phyloP scores from a whole-genome alignment of 2,113 vertebrate species.

The Podarcis cretensis region DNA sequence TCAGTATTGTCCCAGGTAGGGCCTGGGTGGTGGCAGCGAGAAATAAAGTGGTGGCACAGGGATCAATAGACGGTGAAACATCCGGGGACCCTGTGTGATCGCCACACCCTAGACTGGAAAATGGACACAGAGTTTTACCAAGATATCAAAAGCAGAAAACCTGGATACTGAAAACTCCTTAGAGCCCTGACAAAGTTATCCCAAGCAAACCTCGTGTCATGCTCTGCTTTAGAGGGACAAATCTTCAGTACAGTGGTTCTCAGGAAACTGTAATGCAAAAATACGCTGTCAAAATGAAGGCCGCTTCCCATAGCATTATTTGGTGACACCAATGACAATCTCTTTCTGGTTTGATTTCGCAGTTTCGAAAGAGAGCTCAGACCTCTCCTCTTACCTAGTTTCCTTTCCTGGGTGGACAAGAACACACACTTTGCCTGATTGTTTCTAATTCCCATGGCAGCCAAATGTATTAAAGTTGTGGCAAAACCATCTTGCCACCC shows the following conservation, averaged over 20 bases:
- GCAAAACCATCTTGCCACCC: neutral
- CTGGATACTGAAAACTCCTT: neutral
- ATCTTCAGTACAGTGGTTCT: conserved; percentile 30
- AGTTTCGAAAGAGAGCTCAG: conserved; percentile 61
- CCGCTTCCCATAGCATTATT: conserved; percentile 42
- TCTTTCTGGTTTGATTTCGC: conserved; percentile 58
- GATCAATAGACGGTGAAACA: too few species aligned
- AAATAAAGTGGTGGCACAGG: too few species aligned
- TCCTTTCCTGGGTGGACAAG: conserved; percentile 69
- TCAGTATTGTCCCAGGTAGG: too few species aligned
- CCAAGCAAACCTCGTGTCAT: neutral
- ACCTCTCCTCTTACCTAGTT: conserved; percentile 61
- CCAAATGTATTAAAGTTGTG: neutral
- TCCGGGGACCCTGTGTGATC: too few species aligned
- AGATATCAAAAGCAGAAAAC: neutral
- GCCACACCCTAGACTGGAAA: neutral
- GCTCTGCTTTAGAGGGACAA: neutral
- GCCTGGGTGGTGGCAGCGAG: too few species aligned
- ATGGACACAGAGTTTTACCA: too few species aligned
- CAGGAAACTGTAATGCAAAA: conserved; percentile 47
- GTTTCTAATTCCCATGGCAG: conserved; percentile 57
- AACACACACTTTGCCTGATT: conserved; percentile 46
- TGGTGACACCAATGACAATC: conserved; percentile 63
- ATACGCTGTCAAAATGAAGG: conserved; percentile 46
- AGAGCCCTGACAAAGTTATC: neutral